phyloP scores from a whole-genome alignment of 2,797 vertebrate species.

The Pipistrellus kuhlii region DNA sequence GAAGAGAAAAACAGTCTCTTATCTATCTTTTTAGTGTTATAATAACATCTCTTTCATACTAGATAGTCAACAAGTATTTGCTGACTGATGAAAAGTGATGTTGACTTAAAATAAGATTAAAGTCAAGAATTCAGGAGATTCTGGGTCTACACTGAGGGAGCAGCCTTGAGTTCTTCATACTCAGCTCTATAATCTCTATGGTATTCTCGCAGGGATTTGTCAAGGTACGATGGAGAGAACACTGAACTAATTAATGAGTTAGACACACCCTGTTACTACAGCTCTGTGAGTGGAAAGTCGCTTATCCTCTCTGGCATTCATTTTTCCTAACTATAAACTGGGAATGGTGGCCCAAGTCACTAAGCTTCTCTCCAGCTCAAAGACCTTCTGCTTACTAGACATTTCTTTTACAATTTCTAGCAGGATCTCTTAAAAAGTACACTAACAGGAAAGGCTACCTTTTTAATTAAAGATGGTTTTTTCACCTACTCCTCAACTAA shows the following conservation, averaged over 20 bases:
- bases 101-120: slow-evolving; percentile 37
- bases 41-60: slow-evolving; percentile 43
- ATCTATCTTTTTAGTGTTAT: background rate
- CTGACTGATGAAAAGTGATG: slow-evolving; percentile 33
- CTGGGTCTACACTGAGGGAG: background rate
- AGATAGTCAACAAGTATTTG: background rate
- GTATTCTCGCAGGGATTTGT: background rate
- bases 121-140: background rate
- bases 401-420: slow-evolving; percentile 44
- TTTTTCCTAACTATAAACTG: background rate
- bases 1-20: slow-evolving; percentile 6
- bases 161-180: background rate
- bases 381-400: background rate
- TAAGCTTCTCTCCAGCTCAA: slow-evolving; percentile 12
- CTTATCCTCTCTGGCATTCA: background rate
- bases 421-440: slow-evolving; percentile 49
- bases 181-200: background rate
- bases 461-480: slow-evolving; percentile 57
- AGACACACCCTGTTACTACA: background rate
- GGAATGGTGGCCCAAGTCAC: background rate
- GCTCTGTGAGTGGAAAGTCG: background rate
- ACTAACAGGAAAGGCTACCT: slow-evolving; percentile 35
- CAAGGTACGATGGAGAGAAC: background rate
- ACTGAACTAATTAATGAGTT: background rate
- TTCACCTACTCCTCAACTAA: background rate